Conservation (phyloP, 2,888 invertebrate genomes). For the Linnaemya tessellans region DNA sequence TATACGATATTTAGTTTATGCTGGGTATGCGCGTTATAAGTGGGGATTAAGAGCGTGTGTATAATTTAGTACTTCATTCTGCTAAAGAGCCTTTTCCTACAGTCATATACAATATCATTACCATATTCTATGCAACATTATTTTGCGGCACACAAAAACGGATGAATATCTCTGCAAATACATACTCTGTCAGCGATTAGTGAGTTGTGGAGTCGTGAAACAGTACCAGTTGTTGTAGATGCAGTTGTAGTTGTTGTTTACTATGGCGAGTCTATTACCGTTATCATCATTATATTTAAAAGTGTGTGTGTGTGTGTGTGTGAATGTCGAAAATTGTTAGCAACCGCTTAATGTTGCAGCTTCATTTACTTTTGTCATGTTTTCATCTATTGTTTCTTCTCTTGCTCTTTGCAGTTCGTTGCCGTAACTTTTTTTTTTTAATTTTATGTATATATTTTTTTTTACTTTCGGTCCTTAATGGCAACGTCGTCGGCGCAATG, state of each 20-base stretch:
- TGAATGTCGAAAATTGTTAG: conserved; percentile 55
- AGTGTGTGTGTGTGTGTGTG: conserved; percentile 27
- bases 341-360: conserved; percentile 69
- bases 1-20: no score
- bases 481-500: conserved; percentile 77
- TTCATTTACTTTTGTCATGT: conserved; percentile 68
- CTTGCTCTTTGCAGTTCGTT: background rate
- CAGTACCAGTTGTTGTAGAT: conserved; percentile 28
- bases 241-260: conserved; percentile 22
- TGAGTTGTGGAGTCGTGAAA: conserved; percentile 36
- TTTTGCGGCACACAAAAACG: conserved; percentile 28
- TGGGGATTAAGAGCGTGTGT: conserved; percentile 80
- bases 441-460: conserved; percentile 4
- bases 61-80: conserved; percentile 81
- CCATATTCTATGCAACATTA: conserved; percentile 74
- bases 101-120: conserved; percentile 51
- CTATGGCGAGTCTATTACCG: conserved; percentile 42
- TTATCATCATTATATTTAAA: conserved; percentile 34
- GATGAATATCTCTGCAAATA: conserved; percentile 28
- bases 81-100: conserved; percentile 75
- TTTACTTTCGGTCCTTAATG: conserved; percentile 57
- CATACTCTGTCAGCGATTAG: conserved; percentile 44
- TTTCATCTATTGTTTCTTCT: conserved; percentile 44
- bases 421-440: conserved; percentile 20
- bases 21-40: conserved; percentile 68